Conservation (phyloP, 2,113 vertebrate species). For the Ciconia boyciana region DNA sequence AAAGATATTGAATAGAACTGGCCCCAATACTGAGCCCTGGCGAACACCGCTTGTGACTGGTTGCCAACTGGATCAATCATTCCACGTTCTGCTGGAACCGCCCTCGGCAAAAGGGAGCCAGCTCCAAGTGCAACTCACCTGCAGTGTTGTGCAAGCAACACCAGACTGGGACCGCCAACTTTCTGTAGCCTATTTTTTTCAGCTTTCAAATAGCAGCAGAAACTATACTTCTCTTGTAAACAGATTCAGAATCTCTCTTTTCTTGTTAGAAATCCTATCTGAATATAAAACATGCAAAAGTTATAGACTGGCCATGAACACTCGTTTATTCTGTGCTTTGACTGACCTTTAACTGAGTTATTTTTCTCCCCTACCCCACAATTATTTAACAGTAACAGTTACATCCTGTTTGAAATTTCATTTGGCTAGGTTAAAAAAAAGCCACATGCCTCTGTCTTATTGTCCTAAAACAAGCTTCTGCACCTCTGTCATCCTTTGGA, state of each 20-base stretch:
- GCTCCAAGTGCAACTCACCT: not conserved
- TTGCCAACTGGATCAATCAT: not conserved
- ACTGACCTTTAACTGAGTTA: not conserved
- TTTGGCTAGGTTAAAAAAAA: not conserved
- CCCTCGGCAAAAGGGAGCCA: not conserved
- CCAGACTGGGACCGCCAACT: not conserved
- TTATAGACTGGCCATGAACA: not conserved
- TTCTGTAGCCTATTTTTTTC: not conserved
- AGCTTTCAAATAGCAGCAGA: not conserved
- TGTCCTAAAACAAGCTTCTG: not conserved
- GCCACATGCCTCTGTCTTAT: not conserved
- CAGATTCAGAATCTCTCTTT: not conserved
- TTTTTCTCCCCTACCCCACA: not conserved
- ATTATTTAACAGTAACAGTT: not conserved
- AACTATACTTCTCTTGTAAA: not conserved
- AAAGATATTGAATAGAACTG: not conserved
- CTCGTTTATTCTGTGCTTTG: not conserved
- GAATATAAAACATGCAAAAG: not conserved
- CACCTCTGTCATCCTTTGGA: not conserved
- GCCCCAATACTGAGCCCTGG: not conserved
- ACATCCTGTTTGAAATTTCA: not conserved
- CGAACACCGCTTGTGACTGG: not conserved
- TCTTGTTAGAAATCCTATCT: not conserved
- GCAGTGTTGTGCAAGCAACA: not conserved
- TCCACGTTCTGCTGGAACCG: not conserved